Conservation (phyloP, 1,140 invertebrate species). For the Diachasmimorpha longicaudata region DNA sequence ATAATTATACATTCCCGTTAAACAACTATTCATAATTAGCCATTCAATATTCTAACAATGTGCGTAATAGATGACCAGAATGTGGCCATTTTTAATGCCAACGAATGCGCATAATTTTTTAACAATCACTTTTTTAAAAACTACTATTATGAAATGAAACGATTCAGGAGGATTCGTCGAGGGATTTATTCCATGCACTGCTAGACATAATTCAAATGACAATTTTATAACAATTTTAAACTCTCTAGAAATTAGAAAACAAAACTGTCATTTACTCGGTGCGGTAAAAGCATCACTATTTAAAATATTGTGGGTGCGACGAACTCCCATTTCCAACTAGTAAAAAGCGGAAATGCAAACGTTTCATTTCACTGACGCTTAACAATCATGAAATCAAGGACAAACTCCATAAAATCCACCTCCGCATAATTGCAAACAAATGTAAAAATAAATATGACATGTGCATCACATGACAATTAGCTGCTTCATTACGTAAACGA, state of each 20-base stretch:
- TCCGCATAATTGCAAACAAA: background rate
- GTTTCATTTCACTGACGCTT: background rate
- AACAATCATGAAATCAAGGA: background rate
- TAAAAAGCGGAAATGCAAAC: background rate
- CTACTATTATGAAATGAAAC: too few species aligned
- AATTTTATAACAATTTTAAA: too few species aligned
- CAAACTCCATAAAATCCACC: background rate
- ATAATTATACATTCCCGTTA: background rate
- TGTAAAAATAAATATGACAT: conserved; percentile 3
- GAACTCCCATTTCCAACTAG: background rate
- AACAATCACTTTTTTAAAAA: too few species aligned
- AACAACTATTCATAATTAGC: too few species aligned
- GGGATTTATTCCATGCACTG: too few species aligned
- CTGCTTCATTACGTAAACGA: background rate
- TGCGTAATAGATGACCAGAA: too few species aligned
- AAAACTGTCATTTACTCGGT: background rate
- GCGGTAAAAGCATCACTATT: background rate
- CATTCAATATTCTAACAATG: too few species aligned
- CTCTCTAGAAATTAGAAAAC: too few species aligned
- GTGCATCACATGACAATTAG: background rate
- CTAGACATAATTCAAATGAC: too few species aligned
- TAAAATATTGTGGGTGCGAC: background rate
- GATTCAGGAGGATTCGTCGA: too few species aligned
- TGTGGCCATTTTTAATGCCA: too few species aligned
- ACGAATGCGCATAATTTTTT: too few species aligned